phyloP scores from a whole-genome alignment of 2,113 vertebrate species.

The Chionomys nivalis region DNA sequence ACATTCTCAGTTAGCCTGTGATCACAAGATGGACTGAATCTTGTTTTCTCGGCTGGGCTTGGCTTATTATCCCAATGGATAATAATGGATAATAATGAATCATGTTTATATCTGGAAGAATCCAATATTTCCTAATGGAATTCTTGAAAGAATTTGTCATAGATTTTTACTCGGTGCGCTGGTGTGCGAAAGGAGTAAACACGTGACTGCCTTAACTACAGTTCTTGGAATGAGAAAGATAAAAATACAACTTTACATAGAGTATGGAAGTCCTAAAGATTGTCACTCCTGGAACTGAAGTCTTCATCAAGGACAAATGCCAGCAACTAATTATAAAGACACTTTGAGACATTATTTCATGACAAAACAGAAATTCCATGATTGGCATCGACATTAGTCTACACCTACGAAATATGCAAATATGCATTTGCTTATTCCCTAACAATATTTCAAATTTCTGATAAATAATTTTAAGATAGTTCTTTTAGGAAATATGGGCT shows the following conservation, averaged over 20 bases:
- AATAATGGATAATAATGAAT: no score
- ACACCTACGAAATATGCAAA: not conserved
- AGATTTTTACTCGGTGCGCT: no score
- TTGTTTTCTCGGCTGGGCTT: not conserved
- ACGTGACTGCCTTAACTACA: not conserved
- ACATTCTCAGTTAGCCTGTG: not conserved
- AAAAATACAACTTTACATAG: not conserved
- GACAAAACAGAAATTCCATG: not conserved
- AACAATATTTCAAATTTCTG: not conserved
- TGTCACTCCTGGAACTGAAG: not conserved
- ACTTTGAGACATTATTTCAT: not conserved
- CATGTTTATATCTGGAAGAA: not conserved
- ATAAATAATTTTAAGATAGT: not conserved
- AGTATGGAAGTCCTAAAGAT: not conserved
- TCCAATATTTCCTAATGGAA: rapidly evolving
- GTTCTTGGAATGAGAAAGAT: not conserved
- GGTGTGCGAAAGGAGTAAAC: not conserved
- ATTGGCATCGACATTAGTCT: not conserved
- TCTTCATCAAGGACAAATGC: not conserved
- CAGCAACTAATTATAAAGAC: not conserved
- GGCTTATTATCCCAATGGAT: not conserved
- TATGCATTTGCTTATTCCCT: not conserved
- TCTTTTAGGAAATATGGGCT: not conserved
- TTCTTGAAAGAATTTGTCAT: not conserved
- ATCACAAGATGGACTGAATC: not conserved